Conservation (phyloP, 2,888 invertebrate species). For the Oxytorus armatus region DNA sequence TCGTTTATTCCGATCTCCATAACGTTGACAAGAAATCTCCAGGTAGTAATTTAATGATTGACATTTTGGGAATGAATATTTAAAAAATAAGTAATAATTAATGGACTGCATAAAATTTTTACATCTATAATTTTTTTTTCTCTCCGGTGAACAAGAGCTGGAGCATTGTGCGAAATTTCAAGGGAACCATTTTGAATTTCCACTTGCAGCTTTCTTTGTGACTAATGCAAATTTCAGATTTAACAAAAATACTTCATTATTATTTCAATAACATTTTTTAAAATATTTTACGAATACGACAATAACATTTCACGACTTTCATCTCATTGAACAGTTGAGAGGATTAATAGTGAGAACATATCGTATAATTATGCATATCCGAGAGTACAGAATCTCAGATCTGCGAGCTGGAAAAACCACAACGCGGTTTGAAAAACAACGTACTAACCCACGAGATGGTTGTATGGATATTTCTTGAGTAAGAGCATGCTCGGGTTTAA, state of each 20-base stretch:
- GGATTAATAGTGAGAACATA: constrained; percentile 23
- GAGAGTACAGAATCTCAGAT: background rate
- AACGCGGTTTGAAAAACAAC: constrained; percentile 21
- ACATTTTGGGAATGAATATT: no score
- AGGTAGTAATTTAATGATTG: constrained; percentile 22
- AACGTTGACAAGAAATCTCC: background rate
- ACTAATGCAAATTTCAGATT: no score
- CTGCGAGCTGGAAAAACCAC: constrained; percentile 31
- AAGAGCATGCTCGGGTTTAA: constrained; percentile 31
- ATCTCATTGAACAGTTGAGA: background rate
- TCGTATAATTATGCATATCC: background rate
- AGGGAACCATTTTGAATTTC: no score
- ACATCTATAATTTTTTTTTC: no score
- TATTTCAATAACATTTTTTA: no score
- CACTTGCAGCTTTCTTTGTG: no score
- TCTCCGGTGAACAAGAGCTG: no score
- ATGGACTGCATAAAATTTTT: no score
- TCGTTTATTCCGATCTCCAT: background rate
- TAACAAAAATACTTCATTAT: no score
- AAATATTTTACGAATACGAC: background rate
- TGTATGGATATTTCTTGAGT: background rate
- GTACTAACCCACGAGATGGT: background rate
- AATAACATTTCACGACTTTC: background rate
- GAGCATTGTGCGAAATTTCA: no score
- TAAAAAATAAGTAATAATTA: no score